phyloP scores from a whole-genome alignment of 1,140 invertebrate genomes.

The Phocides pigmalion region DNA sequence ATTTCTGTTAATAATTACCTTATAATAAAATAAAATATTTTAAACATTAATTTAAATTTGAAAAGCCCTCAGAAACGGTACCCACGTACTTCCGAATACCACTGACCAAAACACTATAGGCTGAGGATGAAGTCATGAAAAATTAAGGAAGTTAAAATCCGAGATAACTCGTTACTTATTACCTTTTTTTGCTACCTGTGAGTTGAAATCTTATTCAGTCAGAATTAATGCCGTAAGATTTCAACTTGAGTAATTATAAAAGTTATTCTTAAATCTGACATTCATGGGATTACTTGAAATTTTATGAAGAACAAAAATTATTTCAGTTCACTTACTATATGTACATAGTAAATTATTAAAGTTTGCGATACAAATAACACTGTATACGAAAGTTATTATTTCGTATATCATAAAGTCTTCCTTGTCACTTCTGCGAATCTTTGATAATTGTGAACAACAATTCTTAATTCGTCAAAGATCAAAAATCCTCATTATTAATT shows the following conservation, averaged over 20 bases:
- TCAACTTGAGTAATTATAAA: constrained; percentile 35
- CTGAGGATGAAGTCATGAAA: constrained; percentile 60
- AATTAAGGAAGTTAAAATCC: constrained; percentile 57
- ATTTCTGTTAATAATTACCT: too few relatives aligned
- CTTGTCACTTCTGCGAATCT: too few relatives aligned
- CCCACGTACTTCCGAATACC: constrained; percentile 38
- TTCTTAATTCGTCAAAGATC: too few relatives aligned
- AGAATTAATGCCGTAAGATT: constrained; percentile 53
- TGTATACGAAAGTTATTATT: too few relatives aligned
- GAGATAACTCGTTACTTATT: constrained; percentile 63
- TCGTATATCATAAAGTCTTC: too few relatives aligned
- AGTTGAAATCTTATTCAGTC: constrained; percentile 41
- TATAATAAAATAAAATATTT: too few relatives aligned
- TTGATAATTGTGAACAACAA: too few relatives aligned
- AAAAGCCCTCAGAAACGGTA: constrained; percentile 34
- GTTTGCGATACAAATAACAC: too few relatives aligned
- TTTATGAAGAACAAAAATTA: constrained; percentile 14
- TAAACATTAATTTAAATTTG: too few relatives aligned
- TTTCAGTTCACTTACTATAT: constrained; percentile 31
- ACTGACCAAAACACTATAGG: constrained; percentile 53
- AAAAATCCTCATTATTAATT: too few relatives aligned
- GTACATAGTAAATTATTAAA: constrained; percentile 32
- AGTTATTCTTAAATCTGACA: constrained; percentile 31
- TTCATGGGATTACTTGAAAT: background rate
- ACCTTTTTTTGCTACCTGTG: constrained; percentile 50